Evolutionary conservation across 2,888 invertebrate genomes (phyloP), one percentile per base, ranked within the genome.

Genomic region (Halictus ligatus): DNA sequence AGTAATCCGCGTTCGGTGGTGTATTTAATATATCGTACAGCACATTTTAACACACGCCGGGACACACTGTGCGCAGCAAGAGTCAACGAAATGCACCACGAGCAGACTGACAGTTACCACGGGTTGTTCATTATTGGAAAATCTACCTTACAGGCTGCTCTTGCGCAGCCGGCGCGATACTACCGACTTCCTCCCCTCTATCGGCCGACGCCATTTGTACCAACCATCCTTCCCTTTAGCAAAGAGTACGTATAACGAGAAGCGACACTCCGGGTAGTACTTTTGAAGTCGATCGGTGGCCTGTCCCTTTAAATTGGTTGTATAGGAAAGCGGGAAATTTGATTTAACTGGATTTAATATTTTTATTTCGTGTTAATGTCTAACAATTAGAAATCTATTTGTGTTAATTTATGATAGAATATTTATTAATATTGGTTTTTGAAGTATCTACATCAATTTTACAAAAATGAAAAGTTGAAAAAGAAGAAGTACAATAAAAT

Each of bases 161-260:
- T 91, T 92, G 93, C 94, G 94, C 93, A 93, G 92, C 94, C 92
- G 92, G 92, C 90, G 86, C 92, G 89, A 90, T 90, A 92, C 91
- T 90, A 91, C 91, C 88, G 87, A 88, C 89, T 88, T 87, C 83
- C 89, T 89, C 92, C 92, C 92, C 89, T 85, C 90, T 89, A 83
- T 90, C 79, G 21, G 80, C 58, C 77, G 88, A 86, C 91, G 89
- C 90, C 92, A 92, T 92, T 91, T 90, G 75, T 83, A 82, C 78
- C 84, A 81, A 86, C 84, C 86, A 80, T 80, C 78, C 81, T 71
- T 84, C 80, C 64, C 83, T 83, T 77, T 75, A 79, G 60, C 64
- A 58, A n/a, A n/a, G 58, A 58, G 5, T 58, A 58, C n/a, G n/a
- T 58, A n/a, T n/a, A 58, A n/a, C n/a, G 12, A 58, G 58, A 58